Base-by-base conservation (phyloP, 2,113 vertebrate species). In the Cyanistes caeruleus region DNA sequence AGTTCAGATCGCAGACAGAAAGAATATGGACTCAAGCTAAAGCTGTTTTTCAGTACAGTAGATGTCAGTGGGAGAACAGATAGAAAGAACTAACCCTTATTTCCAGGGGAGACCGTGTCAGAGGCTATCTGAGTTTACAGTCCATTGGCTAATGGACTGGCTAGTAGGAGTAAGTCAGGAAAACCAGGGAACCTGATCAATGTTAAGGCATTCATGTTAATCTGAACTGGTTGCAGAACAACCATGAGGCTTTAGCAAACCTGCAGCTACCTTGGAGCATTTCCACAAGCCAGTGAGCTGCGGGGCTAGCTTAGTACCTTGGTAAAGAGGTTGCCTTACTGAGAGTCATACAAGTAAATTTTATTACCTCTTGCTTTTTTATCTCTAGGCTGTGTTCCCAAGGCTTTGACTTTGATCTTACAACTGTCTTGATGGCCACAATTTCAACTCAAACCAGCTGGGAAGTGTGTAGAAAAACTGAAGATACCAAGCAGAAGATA, bases 111-210 rank as follows among this genome's bases (percentile, higher is more conserved):
- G 13, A 76, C 16, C 2, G 13, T 72, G 39, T n/a, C 10, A 72
- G 39, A 91, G 13, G 16, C 13, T 67, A 15, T 41, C 24, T 0
- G 0, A 80, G 4, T 39, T 60, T 56, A 24, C 13, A 23, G 35
- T 39, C 13, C 7, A 35, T 28, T 27, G 21, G 15, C 48, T 46
- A 37, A 56, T 30, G 24, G 25, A 7, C 14, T 59, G 24, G 44
- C 28, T 53, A 28, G 51, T 12, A 49, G 37, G 28, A 58, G 62
- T 15, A 65, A 37, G 5, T 39, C 33, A 77, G 35, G 31, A 1
- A 69, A 25, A 73, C 5, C 25, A 59, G 3, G 9, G 23, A 92
- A 23, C 5, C 4, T 16, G 25, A 15, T 5, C 13, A 53, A 11
- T 35, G 21, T 37, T 75, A 80, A 67, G 18, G 2, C 2, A 46